A percentile compares a stretch with the other conserved stretches of the same genome.
Conservation (phyloP, 1,140 invertebrate genomes). For the Pachyrhynchus sulphureomaculatus region DNA sequence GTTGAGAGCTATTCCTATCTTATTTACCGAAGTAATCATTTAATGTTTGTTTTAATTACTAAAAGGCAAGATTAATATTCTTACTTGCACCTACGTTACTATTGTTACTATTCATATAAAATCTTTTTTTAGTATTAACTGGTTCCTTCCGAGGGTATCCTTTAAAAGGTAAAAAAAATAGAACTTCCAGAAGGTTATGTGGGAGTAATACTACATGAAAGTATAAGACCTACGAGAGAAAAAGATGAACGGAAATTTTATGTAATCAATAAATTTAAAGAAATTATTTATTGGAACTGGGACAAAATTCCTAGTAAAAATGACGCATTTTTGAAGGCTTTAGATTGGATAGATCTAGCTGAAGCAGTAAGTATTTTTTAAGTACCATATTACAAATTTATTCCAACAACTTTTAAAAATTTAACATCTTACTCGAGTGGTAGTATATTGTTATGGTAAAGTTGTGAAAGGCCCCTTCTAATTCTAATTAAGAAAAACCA, state of each 20-base stretch:
- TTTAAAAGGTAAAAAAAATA: constrained; percentile 64
- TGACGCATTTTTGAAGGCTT: constrained; percentile 64
- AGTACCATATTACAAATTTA: too few species aligned
- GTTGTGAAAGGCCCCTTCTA: too few species aligned
- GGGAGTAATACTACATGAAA: constrained; percentile 68
- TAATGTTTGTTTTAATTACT: too few species aligned
- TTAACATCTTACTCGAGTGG: too few species aligned
- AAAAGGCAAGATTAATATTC: background rate
- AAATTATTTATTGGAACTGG: constrained; percentile 78
- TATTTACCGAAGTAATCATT: too few species aligned
- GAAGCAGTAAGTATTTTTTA: constrained; percentile 62
- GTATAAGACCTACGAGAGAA: constrained; percentile 60
- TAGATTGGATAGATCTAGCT: constrained; percentile 78
- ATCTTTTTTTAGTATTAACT: constrained; percentile 53
- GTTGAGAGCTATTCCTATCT: too few species aligned
- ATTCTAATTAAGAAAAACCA: too few species aligned
- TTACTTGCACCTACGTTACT: constrained; percentile 3
- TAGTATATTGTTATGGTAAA: too few species aligned
- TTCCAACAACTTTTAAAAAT: too few species aligned
- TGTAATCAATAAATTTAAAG: constrained; percentile 61
- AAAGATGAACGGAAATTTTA: constrained; percentile 64
- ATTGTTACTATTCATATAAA: too few species aligned
- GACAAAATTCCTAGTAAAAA: constrained; percentile 70
- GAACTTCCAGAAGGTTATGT: constrained; percentile 63
- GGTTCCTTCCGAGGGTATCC: constrained; percentile 68